A percentile compares a stretch with the other conserved stretches of the same genome.
Evolutionary conservation across 2,888 invertebrate species (phyloP).

Genomic region (Phengaris arion): DNA sequence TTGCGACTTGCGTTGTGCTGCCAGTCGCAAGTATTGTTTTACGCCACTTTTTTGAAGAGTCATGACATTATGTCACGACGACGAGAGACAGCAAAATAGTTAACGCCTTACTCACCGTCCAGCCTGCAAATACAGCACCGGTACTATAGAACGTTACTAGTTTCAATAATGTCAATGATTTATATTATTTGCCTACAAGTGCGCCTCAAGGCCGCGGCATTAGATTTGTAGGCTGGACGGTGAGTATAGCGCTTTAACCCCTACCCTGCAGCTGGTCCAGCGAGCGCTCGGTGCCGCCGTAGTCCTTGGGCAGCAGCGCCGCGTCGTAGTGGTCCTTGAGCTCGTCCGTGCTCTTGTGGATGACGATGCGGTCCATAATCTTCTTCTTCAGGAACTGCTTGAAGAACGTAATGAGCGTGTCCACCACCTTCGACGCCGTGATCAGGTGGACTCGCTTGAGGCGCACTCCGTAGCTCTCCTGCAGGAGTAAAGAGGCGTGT

Average conservation of each 20-base stretch:
- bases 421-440: slow-evolving; percentile 57
- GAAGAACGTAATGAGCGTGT: slow-evolving; percentile 55
- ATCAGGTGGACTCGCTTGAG: slow-evolving; percentile 66
- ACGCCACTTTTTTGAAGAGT: no score
- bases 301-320: slow-evolving; percentile 57
- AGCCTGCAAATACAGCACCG: no score
- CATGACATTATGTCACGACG: no score
- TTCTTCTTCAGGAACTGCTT: slow-evolving; percentile 66
- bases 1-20: no score
- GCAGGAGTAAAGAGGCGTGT: slow-evolving; percentile 15
- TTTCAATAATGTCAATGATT: no score
- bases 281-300: slow-evolving; percentile 57
- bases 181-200: no score
- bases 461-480: slow-evolving; percentile 70
- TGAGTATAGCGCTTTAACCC: not conserved
- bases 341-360: slow-evolving; percentile 55
- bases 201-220: no score
- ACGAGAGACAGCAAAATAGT: no score
- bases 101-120: no score
- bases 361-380: slow-evolving; percentile 56
- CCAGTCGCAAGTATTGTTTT: no score
- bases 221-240: no score
- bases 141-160: no score
- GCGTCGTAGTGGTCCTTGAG: slow-evolving; percentile 56
- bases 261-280: slow-evolving; percentile 59